Base-by-base conservation (phyloP, 2,797 vertebrate species). In the Paguma larvata region DNA sequence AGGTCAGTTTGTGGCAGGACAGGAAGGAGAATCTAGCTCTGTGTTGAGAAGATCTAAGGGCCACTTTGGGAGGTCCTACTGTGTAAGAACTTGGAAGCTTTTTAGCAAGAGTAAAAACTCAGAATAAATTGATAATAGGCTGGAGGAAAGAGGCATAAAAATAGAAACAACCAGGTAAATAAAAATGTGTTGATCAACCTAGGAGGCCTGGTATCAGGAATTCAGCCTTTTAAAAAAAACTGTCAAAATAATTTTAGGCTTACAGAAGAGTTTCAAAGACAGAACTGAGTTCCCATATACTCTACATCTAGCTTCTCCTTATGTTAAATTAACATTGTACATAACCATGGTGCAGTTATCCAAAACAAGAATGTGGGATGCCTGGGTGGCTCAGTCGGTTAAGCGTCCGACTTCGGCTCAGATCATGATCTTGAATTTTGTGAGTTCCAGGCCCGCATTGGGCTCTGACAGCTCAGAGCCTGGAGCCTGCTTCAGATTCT, bases 221-320 rank as follows among this genome's bases (percentile, higher is more conserved):
- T 80, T 78, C 32, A 51, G 27, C 6, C 73, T 85, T 59, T 79
- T 51, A 56, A 56, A 53, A 63, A 48, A 62, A 73, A 5, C 3
- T 75, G 27, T 95, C 62, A 11, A 70, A 92, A 59, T 85, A 85
- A 41, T 62, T 80, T 95, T 89, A 92, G 41, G 85, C 1, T 80
- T 85, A 23, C 21, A 21, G 44, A 93, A 79, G n/a, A 72, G 7
- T 92, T 68, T 41, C 3, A 62, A 32, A 92, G 68, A 18, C 23
- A 59, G 16, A 59, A 27, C 34, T 15, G 25, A 72, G 25, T 77
- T 85, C 18, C 4, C 65, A 56, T 77, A 79, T 14, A 65, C 65
- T 51, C 41, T 78, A 15, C 1, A 72, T 8, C 4, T 1, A 38
- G 32, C 73, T 90, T 96, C 13, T 1, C 4, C 15, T 11, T 56